Percentiles rank a stretch among this genome's conserved stretches.
Conservation (phyloP, 2,113 vertebrate species). For the Otolemur garnettii region DNA sequence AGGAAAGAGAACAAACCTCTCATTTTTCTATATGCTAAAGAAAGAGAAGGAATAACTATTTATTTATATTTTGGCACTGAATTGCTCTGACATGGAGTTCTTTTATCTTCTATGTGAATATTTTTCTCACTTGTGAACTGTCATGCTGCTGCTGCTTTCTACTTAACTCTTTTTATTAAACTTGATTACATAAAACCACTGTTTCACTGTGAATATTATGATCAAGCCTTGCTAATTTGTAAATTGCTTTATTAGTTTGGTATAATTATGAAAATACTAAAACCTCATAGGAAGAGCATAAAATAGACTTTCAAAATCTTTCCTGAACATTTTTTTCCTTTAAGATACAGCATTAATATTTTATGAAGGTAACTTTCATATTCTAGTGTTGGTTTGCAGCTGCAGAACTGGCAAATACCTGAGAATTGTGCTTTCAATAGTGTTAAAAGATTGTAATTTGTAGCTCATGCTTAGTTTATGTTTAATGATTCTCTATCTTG, state of each 20-base stretch:
- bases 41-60: not conserved
- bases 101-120: not conserved
- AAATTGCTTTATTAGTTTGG: not conserved
- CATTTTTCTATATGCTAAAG: not conserved
- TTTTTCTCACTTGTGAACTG: constrained; percentile 32
- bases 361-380: not conserved
- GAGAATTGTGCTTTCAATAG: not conserved
- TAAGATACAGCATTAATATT: not conserved
- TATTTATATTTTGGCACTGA: not conserved
- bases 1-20: not conserved
- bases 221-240: constrained; percentile 30
- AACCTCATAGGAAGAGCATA: not conserved
- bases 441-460: constrained; percentile 12
- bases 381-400: not conserved
- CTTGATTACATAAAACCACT: not conserved
- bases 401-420: not conserved
- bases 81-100: not conserved
- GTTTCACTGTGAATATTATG: constrained; percentile 49
- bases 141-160: not conserved
- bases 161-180: constrained; percentile 39
- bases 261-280: constrained; percentile 52
- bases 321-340: not conserved
- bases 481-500: not conserved
- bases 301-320: not conserved
- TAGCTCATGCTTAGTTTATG: not conserved